Conservation (phyloP, 2,888 invertebrate genomes). For the Lepidocyrtinus sp. region DNA sequence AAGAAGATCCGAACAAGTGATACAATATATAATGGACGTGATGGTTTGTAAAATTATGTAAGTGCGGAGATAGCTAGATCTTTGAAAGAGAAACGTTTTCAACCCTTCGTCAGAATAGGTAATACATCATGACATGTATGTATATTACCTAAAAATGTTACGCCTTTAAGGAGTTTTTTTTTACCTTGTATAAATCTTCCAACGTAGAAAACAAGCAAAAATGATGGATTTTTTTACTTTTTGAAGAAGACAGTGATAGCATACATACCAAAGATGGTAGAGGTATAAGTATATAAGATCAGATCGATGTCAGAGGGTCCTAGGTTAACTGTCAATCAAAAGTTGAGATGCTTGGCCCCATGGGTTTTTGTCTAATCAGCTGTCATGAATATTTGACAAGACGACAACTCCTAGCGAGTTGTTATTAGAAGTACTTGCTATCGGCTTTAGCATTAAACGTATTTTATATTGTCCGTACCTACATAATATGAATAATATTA, state of each 20-base stretch:
- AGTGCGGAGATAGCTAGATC: conserved; percentile 16
- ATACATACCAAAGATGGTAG: conserved; percentile 25
- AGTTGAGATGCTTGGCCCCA: conserved; percentile 64
- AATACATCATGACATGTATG: conserved; percentile 45
- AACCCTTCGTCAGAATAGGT: conserved; percentile 18
- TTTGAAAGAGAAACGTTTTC: neutral
- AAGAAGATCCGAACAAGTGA: conserved; percentile 49
- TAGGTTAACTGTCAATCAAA: conserved; percentile 70
- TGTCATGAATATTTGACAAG: conserved; percentile 70
- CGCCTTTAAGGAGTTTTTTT: conserved; percentile 9
- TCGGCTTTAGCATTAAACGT: too few relatives aligned
- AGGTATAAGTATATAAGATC: conserved; percentile 8
- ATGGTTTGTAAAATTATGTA: conserved; percentile 34
- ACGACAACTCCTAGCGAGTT: conserved; percentile 63
- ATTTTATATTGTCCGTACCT: too few relatives aligned
- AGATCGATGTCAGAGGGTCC: conserved; percentile 68
- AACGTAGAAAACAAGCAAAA: conserved; percentile 13
- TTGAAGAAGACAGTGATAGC: conserved; percentile 22
- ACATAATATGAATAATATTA: too few relatives aligned
- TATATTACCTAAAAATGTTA: conserved; percentile 6
- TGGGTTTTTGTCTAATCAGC: conserved; percentile 71
- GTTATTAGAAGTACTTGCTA: conserved; percentile 33
- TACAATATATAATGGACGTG: conserved; percentile 38
- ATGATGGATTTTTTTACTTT: conserved; percentile 11
- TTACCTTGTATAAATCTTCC: conserved; percentile 16